Percentiles rank a stretch among this genome's conserved stretches.
These are phyloP conservation scores for Sesamia nonagrioides DNA, from an alignment of 1,140 invertebrate species.

Conservation along the genomic window DNA sequence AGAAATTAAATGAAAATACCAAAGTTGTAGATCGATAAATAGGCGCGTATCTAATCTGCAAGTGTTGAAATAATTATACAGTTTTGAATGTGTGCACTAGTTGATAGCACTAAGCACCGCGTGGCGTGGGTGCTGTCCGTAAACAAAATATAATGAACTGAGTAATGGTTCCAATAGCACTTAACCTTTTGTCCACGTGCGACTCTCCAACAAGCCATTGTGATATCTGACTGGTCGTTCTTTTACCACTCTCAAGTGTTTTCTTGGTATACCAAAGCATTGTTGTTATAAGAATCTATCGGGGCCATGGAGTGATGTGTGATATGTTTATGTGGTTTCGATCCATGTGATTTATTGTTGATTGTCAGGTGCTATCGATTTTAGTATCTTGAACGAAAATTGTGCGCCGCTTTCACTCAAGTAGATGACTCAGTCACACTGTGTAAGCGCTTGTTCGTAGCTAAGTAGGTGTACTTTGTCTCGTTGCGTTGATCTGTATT, in stretches of 20 bases:
- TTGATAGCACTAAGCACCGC: conserved; percentile 17
- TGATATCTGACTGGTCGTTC: conserved; percentile 63
- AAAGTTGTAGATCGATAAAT: background rate
- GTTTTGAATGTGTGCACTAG: conserved; percentile 33
- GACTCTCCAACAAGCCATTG: conserved; percentile 58
- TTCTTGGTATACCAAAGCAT: conserved; percentile 64
- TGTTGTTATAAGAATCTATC: conserved; percentile 62
- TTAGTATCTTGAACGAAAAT: conserved; percentile 74
- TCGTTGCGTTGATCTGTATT: conserved; percentile 9
- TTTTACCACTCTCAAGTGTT: conserved; percentile 66
- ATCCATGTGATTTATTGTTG: conserved; percentile 65
- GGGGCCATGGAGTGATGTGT: conserved; percentile 58
- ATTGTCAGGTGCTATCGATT: conserved; percentile 79
- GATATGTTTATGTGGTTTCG: conserved; percentile 56
- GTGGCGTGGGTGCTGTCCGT: conserved; percentile 63
- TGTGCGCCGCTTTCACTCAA: conserved; percentile 70
- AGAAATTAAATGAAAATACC: conserved; percentile 23
- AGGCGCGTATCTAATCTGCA: background rate
- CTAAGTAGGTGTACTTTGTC: background rate
- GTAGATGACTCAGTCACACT: conserved; percentile 67
- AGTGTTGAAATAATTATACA: conserved; percentile 17
- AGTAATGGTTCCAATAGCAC: conserved; percentile 63
- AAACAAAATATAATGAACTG: conserved; percentile 65
- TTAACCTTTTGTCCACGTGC: conserved; percentile 72
- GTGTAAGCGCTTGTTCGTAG: conserved; percentile 26